These are phyloP conservation scores for Metalampra italica DNA, from an alignment of 2,888 invertebrate species.

Conservation along the genomic window DNA sequence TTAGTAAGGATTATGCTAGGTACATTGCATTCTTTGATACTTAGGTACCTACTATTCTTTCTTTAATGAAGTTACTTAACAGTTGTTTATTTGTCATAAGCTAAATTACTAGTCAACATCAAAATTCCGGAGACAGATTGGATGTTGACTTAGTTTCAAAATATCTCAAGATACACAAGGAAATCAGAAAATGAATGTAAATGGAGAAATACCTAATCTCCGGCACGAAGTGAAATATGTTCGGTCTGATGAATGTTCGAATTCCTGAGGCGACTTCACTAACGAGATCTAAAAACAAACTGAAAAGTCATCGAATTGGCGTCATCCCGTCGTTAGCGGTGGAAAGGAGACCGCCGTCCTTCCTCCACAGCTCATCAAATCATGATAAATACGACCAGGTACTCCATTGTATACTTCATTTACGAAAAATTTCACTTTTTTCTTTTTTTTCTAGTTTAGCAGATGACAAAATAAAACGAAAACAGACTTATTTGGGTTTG, in stretches of 20 bases:
- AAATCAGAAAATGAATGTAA: constrained; percentile 44
- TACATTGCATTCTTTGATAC: too few relatives aligned
- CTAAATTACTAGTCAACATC: background rate
- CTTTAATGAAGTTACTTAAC: too few relatives aligned
- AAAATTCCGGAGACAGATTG: background rate
- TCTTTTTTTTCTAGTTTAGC: too few relatives aligned
- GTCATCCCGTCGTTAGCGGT: constrained; percentile 46
- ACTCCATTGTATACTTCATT: too few relatives aligned
- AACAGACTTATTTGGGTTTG: too few relatives aligned
- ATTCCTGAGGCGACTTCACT: constrained; percentile 52
- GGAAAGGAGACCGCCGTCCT: constrained; percentile 41
- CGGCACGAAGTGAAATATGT: constrained; percentile 56
- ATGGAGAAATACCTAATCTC: constrained; percentile 61
- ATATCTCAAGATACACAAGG: constrained; percentile 17
- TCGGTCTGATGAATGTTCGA: constrained; percentile 55
- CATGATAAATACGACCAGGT: background rate
- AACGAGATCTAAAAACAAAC: constrained; percentile 66
- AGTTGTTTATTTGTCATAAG: too few relatives aligned
- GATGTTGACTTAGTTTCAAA: constrained; percentile 1
- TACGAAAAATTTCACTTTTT: too few relatives aligned
- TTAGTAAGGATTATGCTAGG: too few relatives aligned
- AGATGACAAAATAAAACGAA: too few relatives aligned
- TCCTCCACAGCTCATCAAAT: background rate
- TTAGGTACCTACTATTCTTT: too few relatives aligned
- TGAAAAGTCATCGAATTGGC: constrained; percentile 45